phyloP scores from a whole-genome alignment of 2,888 invertebrate genomes.

The Norana najaformis region DNA sequence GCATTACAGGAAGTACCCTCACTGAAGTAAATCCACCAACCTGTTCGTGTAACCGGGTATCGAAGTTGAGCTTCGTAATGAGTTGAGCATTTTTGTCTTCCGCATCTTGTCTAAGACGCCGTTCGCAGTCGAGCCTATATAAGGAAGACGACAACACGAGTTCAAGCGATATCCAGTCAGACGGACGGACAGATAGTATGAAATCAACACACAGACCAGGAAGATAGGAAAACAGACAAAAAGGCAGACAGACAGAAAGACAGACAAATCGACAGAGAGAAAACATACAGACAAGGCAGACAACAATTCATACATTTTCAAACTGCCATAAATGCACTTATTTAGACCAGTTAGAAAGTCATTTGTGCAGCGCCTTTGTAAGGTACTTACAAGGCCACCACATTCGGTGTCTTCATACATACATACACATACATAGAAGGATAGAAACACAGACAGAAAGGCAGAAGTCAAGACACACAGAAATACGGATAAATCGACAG shows the following conservation, averaged over 20 bases:
- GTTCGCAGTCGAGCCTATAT: slow-evolving; percentile 16
- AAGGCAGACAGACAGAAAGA: not conserved
- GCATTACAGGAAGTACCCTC: too few relatives aligned
- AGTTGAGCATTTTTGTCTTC: slow-evolving; percentile 20
- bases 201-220: too few relatives aligned
- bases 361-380: too few relatives aligned
- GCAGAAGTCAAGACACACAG: not conserved
- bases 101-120: not conserved
- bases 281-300: too few relatives aligned
- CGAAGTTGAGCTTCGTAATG: not conserved
- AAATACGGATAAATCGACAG: not conserved
- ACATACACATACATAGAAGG: too few relatives aligned
- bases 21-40: too few relatives aligned
- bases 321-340: too few relatives aligned
- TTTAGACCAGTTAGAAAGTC: too few relatives aligned
- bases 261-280: too few relatives aligned
- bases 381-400: too few relatives aligned
- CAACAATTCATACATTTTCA: too few relatives aligned
- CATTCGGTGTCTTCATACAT: too few relatives aligned
- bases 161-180: not conserved
- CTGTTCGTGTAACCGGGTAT: slow-evolving; percentile 19
- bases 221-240: not conserved
- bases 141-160: not conserved
- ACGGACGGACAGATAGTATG: not conserved
- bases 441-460: not conserved